phyloP scores from a whole-genome alignment of 1,140 invertebrate species.

The Ceratina australensis region DNA sequence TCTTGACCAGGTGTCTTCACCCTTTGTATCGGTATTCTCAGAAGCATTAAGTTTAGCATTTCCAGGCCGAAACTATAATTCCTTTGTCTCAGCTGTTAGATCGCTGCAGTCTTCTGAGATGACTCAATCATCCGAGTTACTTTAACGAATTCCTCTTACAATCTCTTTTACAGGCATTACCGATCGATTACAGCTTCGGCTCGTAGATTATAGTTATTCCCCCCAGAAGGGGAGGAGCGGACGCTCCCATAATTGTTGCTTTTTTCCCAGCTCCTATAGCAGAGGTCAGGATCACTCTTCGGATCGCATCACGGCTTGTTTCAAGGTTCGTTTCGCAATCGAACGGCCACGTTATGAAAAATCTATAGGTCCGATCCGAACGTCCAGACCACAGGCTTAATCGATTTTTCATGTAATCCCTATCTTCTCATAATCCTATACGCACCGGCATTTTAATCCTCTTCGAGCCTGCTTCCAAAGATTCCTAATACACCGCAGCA shows the following conservation, averaged over 20 bases:
- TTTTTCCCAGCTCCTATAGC: constrained; percentile 7
- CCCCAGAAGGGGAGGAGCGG: background rate
- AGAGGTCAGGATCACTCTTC: constrained; percentile 7
- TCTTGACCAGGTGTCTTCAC: background rate
- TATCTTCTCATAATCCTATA: constrained; percentile 21
- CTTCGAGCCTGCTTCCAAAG: too few species aligned
- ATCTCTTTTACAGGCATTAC: too few species aligned
- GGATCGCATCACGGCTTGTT: constrained; percentile 8
- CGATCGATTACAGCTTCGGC: background rate
- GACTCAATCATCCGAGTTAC: too few species aligned
- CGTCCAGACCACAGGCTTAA: constrained; percentile 22
- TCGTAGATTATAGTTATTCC: background rate
- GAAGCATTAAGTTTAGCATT: background rate
- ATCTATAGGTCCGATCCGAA: background rate
- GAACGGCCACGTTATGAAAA: background rate
- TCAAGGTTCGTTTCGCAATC: constrained; percentile 13
- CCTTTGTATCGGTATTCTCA: background rate
- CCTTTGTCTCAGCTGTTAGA: background rate
- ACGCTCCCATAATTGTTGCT: background rate
- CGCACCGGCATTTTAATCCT: too few species aligned
- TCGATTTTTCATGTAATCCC: constrained; percentile 62
- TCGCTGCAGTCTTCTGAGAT: background rate
- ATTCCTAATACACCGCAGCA: too few species aligned
- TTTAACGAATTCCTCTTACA: too few species aligned
- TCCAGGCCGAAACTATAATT: background rate